A percentile compares a stretch with the other conserved stretches of the same genome.
Evolutionary conservation across 2,888 invertebrate species (phyloP).

Genomic region (Epistrophe grossulariae): DNA sequence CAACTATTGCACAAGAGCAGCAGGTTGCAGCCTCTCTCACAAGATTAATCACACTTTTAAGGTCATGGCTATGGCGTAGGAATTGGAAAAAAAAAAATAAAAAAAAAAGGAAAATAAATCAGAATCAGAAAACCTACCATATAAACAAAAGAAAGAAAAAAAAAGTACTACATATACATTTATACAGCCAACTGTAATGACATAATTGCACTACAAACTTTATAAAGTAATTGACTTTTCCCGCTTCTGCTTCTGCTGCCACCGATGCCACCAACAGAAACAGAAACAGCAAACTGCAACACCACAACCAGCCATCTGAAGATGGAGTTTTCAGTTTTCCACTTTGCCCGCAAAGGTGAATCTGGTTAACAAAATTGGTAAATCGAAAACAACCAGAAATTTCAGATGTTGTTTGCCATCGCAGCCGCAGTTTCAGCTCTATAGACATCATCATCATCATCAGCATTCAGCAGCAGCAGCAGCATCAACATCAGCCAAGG

Average conservation of each 20-base stretch:
- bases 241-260: constrained; percentile 64
- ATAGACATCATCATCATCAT: constrained; percentile 19
- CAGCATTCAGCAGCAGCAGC: constrained; percentile 24
- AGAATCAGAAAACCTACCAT: constrained; percentile 16
- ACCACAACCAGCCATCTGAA: constrained; percentile 30
- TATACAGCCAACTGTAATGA: constrained; percentile 58
- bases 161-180: constrained; percentile 24
- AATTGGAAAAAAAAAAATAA: constrained; percentile 38
- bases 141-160: constrained; percentile 13
- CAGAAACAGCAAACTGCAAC: constrained; percentile 23
- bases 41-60: constrained; percentile 74
- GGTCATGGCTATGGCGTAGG: constrained; percentile 70
- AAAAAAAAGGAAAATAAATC: constrained; percentile 13
- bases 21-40: constrained; percentile 47
- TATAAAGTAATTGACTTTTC: constrained; percentile 75
- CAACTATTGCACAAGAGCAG: constrained; percentile 56
- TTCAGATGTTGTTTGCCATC: constrained; percentile 65
- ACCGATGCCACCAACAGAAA: constrained; percentile 4
- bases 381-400: constrained; percentile 73
- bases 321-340: constrained; percentile 69
- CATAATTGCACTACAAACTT: constrained; percentile 74
- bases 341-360: constrained; percentile 74
- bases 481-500: constrained; percentile 47
- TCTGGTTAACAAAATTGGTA: constrained; percentile 73
- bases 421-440: constrained; percentile 15